Conservation (phyloP, 53 echinoderm and acorn worm species). For the Echinometra lucunter region DNA sequence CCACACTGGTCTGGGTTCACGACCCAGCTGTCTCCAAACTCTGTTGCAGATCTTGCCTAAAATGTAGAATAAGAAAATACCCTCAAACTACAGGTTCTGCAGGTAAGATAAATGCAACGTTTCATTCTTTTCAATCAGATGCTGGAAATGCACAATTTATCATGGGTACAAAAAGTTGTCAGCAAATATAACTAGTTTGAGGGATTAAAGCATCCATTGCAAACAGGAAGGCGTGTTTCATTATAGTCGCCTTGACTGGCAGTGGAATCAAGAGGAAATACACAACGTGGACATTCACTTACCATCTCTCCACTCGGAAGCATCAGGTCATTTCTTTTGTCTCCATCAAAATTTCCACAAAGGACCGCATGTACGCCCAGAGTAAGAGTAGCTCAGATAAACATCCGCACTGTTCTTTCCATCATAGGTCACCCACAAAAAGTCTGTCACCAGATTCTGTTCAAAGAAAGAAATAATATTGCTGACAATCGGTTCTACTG, state of each 20-base stretch:
- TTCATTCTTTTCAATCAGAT: neutral
- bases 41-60: slow-evolving; percentile 69
- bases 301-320: slow-evolving; percentile 74
- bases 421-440: neutral
- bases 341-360: slow-evolving; percentile 85
- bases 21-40: slow-evolving; percentile 81
- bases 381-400: slow-evolving; percentile 70
- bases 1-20: slow-evolving; percentile 57
- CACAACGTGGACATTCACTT: slow-evolving; percentile 10
- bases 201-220: neutral
- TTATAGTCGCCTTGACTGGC: no score
- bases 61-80: neutral
- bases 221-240: neutral
- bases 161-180: neutral
- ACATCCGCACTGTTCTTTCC: slow-evolving; percentile 69
- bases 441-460: neutral
- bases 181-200: neutral
- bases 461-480: neutral
- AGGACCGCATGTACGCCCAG: slow-evolving; percentile 84
- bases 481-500: neutral
- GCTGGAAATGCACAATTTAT: no score
- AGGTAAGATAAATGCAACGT: neutral
- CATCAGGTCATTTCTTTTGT: slow-evolving; percentile 74
- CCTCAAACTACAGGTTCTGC: neutral
- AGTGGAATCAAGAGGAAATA: no score